Base-by-base conservation (phyloP, 2,113 vertebrate species). In the Rutilus rutilus region DNA sequence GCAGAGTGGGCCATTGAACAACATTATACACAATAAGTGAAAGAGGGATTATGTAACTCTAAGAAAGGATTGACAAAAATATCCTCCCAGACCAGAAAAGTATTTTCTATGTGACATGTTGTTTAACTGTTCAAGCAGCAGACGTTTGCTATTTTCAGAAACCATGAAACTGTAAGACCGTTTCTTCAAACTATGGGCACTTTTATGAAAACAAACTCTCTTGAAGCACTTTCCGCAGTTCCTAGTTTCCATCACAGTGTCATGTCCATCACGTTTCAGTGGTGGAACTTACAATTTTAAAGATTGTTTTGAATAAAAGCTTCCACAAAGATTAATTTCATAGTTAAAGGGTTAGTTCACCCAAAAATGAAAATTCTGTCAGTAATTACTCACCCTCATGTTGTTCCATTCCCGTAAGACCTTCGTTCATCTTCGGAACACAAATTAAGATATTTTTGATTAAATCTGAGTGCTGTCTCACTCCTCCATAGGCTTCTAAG, bases 21-120 rank as follows among this genome's bases (percentile, higher is more conserved):
- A 45, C 15, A 33, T 85, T 75, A 64, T 76, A 25, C 69, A 82
- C 73, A 78, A 88, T 82, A 78, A 85, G 62, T 77, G 52, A 85
- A 87, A 77, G 81, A 54, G 75, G 64, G 27, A 79, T 82, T 76
- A 86, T 84, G 59, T 64, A 77, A 81, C 19, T 11, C 83, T 69
- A 33, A 77, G 42, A 67, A 30, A 27, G 17, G 8, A 52, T 45
- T 65, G 79, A 69, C 71, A 85, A 85, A 87, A 82, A 52, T 77
- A 64, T 85, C 47, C 67, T 67, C 47, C 17, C 21, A 85, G 83
- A 71, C 12, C 64, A 69, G 10, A 84, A 80, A 82, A 52, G 12
- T 54, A 52, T n/a, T 45, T 60, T 78, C 23, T 12, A 6, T 36
- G 30, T 21, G 54, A 74, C 42, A 45, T 78, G 67, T 85, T 69